These are phyloP conservation scores for Hyalella azteca DNA, from an alignment of 2,888 invertebrate genomes.

Conservation along the genomic window DNA sequence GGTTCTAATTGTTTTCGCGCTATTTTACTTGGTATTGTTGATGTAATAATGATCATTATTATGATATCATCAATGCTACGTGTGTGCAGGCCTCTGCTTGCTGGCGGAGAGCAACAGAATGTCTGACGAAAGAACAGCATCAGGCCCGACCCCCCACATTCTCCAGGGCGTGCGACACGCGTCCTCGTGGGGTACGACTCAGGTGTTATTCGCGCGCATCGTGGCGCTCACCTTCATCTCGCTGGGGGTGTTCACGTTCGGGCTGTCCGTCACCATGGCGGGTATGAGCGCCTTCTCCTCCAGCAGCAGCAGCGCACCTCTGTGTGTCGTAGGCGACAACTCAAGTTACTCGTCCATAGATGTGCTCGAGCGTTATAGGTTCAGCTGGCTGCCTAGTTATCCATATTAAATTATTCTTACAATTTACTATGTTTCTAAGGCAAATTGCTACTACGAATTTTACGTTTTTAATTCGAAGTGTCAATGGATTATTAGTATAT, in stretches of 20 bases:
- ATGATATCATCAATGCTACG: not conserved
- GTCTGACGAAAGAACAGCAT: not conserved
- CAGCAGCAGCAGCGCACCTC: not conserved
- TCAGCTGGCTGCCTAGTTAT: not conserved
- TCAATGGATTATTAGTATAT: too few relatives aligned
- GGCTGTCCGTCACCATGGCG: constrained; percentile 48
- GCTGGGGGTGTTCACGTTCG: constrained; percentile 52
- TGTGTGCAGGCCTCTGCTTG: constrained; percentile 34
- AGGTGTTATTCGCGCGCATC: not conserved
- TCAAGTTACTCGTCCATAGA: not conserved
- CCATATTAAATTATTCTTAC: too few relatives aligned
- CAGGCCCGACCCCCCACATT: not conserved
- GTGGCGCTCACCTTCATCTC: constrained; percentile 41
- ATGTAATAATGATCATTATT: too few relatives aligned
- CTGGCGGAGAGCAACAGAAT: constrained; percentile 18
- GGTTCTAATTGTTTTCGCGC: too few relatives aligned
- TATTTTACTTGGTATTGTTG: too few relatives aligned
- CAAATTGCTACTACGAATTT: too few relatives aligned
- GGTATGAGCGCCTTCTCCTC: not conserved
- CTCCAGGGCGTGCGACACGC: too few relatives aligned
- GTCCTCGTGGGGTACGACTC: not conserved
- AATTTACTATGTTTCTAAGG: too few relatives aligned
- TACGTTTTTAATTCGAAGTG: too few relatives aligned
- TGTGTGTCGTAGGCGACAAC: not conserved
- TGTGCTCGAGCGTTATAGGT: not conserved